Evolutionary conservation across 2,113 vertebrate genomes (phyloP), one percentile per base, ranked within the genome.

Genomic region (Opisthocomus hoazin): DNA sequence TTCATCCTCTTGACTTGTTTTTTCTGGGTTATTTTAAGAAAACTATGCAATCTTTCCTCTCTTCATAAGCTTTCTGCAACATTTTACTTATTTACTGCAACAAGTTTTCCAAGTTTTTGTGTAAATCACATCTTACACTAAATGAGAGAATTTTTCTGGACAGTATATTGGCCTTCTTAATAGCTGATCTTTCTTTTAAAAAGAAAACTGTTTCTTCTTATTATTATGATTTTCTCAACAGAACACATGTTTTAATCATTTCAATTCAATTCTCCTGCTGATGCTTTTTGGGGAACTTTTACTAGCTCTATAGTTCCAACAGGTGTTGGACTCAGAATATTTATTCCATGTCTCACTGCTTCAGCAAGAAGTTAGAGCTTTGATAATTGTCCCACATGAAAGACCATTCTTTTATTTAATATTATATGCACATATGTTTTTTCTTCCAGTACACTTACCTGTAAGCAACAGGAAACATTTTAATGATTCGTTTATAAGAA

Each of bases 391-490:
- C 17, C 6, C n/a, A 70, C 12, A 50, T 64, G 32, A 60, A 80
- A 90, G 41, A 61, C 22, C 9, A 64, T 5, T n/a, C 7, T 84
- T 94, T 78, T 64, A 64, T 93, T 93, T 91, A 65, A 70, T 74
- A 57, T 3, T 68, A 17, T 36, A 73, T 24, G 3, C 1, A 71
- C 39, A 13, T 16, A 22, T 36, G 6, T 16, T 83, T 74, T 82
- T 92, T 60, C 34, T 75, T 68, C 39, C 30, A 75, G 21, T 24
- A 57, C 2, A 1, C 7, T 43, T 69, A 54, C 18, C 15, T 86
- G 12, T 78, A 75, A 85, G 39, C 63, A 94, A 93, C 46, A 90
- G 76, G 71, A 95, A 90, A 88, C 22, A 81, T 78, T 93, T 90
- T 81, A 91, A 91, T 94, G 56, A 86, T 84, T 37, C 7, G 43